Evolutionary conservation across 2,113 vertebrate genomes (phyloP).

Genomic region (Abramis brama): DNA sequence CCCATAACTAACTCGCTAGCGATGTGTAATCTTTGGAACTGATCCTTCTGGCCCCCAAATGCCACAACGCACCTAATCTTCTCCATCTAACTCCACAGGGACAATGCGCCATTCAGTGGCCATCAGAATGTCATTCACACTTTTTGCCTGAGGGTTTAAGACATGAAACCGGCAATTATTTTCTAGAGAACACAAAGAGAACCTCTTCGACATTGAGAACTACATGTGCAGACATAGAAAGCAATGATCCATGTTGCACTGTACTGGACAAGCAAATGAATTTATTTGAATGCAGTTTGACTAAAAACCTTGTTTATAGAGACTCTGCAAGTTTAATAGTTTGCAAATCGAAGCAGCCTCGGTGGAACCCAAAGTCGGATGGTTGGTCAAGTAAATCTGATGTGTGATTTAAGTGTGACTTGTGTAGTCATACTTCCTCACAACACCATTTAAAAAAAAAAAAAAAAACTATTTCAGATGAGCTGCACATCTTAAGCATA

Average conservation of each 20-base stretch:
- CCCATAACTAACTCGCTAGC: constrained; percentile 41
- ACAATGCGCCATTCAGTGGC: constrained; percentile 13
- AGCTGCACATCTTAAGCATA: not conserved
- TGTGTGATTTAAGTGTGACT: not conserved
- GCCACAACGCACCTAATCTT: constrained; percentile 9
- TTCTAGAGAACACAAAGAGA: constrained; percentile 3
- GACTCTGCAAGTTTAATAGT: not conserved
- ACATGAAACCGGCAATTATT: constrained; percentile 4
- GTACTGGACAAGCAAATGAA: not conserved
- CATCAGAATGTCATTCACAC: constrained; percentile 31
- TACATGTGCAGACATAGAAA: not conserved
- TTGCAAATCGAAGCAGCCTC: not conserved
- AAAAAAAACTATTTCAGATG: not conserved
- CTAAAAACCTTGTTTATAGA: constrained; percentile 16
- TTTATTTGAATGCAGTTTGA: constrained; percentile 38
- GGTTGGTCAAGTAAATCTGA: constrained; percentile 7
- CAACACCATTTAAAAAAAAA: not conserved
- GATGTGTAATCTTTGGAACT: constrained; percentile 44
- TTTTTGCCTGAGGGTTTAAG: constrained; percentile 16
- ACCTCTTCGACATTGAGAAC: not conserved
- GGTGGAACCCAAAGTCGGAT: not conserved
- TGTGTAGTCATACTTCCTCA: constrained; percentile 2
- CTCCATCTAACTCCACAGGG: constrained; percentile 15
- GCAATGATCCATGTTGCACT: constrained; percentile 9
- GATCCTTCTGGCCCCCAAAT: constrained; percentile 39